Conservation (phyloP, 2,888 invertebrate genomes). For the Notodromas monacha region DNA sequence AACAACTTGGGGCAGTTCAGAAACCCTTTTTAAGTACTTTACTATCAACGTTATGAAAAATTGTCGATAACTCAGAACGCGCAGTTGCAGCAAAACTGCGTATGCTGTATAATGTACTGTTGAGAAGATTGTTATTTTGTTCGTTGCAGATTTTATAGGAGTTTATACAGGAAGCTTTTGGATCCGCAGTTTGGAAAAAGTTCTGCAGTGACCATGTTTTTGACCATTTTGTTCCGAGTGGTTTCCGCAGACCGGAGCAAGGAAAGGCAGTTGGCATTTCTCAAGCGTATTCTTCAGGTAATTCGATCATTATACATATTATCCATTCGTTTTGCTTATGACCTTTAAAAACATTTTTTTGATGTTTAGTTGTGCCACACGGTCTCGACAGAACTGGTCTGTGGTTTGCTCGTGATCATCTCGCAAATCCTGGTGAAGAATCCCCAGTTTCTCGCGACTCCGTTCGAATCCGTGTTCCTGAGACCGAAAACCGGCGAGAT, state of each 20-base stretch:
- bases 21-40: conserved; percentile 22
- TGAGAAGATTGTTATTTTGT: conserved; percentile 12
- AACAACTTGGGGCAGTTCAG: background rate
- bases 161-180: conserved; percentile 53
- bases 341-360: too few relatives aligned
- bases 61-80: conserved; percentile 45
- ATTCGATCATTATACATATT: too few relatives aligned
- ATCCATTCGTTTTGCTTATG: conserved; percentile 17
- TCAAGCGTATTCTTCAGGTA: conserved; percentile 54
- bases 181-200: conserved; percentile 33
- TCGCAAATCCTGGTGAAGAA: conserved; percentile 26
- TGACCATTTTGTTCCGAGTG: conserved; percentile 57
- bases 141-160: conserved; percentile 35
- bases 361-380: too few relatives aligned
- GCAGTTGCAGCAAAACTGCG: conserved; percentile 26
- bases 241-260: conserved; percentile 39
- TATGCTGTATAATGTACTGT: too few relatives aligned
- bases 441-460: too few relatives aligned
- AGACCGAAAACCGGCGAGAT: too few relatives aligned
- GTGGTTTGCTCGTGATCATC: conserved; percentile 44
- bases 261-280: conserved; percentile 38
- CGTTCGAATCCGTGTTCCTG: too few relatives aligned
- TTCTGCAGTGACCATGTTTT: conserved; percentile 34
- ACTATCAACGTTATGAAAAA: conserved; percentile 38
- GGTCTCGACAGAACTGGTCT: too few relatives aligned